Percentiles rank a stretch among this genome's conserved stretches.
These are phyloP conservation scores for Macroglossus sobrinus DNA, from an alignment of 2,113 vertebrate species.

Conservation along the genomic window DNA sequence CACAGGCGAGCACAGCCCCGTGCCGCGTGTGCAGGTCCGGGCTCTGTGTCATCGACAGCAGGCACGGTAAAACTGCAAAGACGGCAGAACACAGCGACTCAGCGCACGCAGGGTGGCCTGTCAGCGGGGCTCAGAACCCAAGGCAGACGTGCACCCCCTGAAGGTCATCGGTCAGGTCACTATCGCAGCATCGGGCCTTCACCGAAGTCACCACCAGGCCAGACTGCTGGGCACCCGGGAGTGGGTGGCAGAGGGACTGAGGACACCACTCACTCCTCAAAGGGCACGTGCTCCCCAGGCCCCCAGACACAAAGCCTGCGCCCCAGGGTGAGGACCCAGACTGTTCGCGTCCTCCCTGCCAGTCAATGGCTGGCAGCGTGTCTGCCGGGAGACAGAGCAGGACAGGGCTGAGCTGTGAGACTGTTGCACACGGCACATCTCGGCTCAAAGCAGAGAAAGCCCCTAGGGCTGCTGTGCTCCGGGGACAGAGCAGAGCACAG, in stretches of 20 bases:
- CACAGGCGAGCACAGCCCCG: conserved; percentile 93
- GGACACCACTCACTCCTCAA: neutral
- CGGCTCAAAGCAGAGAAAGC: neutral
- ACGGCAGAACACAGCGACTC: too few relatives aligned
- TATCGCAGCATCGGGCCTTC: accelerated
- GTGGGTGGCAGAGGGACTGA: accelerated
- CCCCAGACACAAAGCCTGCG: neutral
- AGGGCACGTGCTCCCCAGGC: accelerated
- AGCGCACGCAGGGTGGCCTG: accelerated
- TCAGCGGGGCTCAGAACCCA: neutral
- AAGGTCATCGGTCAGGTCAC: neutral
- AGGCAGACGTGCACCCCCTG: accelerated
- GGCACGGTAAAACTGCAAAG: conserved; percentile 89
- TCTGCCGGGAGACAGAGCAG: neutral
- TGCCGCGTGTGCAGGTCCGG: conserved; percentile 93
- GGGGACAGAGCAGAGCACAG: neutral
- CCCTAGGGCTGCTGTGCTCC: neutral
- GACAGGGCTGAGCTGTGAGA: neutral
- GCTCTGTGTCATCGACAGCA: conserved; percentile 88
- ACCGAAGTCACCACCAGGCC: accelerated
- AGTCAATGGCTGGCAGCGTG: neutral
- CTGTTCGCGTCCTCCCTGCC: neutral
- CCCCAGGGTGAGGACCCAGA: neutral
- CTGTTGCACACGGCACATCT: accelerated
- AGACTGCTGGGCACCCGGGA: neutral